Evolutionary conservation across 2,113 vertebrate genomes (phyloP), one percentile per base, ranked within the genome.

Genomic region (Dromiciops gliroides): DNA sequence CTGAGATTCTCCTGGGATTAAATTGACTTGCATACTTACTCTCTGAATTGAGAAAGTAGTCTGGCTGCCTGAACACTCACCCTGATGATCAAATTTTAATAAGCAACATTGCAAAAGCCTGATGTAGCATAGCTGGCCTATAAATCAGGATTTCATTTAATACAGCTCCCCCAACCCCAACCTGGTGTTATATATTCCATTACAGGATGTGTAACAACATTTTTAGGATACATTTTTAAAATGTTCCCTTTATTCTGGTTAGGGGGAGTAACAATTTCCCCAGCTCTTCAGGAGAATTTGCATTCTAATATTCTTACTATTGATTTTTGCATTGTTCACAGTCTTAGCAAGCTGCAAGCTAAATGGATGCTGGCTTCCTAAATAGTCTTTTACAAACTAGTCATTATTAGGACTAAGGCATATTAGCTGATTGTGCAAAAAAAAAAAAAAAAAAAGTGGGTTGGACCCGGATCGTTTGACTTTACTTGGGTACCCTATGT

Each of bases 251-350:
- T 93, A 8, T 60, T 92, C 11, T 75, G 91, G 49, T 75, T 91
- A 31, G 91, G 1, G 0, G 53, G 31, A 28, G 0, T 92, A 90
- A 37, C 10, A n/a, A 9, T 48, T 22, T 14, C 67, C 24, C 28
- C 24, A 88, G 16, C 51, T 93, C 48, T 91, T 93, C 91, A 53
- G 60, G 60, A 88, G 14, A 92, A 25, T 52, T 90, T 14, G 49
- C 75, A 56, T 91, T 93, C 6, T 91, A 51, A 75, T 11, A 44
- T 92, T 47, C 23, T 23, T 24, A 52, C 48, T 93, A 8, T 94
- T 94, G 89, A 60, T n/a, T 91, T 8, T 95, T 37, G 24, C 8
- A 50, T 96, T 95, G 51, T 91, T 91, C 48, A 93, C 89, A 92
- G 53, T 60, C 51, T 92, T 48, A 28, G 52, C 19, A 22, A 95